Evolutionary conservation across 2,888 invertebrate genomes (phyloP).

Genomic region (Caenorhabditis virilis): DNA sequence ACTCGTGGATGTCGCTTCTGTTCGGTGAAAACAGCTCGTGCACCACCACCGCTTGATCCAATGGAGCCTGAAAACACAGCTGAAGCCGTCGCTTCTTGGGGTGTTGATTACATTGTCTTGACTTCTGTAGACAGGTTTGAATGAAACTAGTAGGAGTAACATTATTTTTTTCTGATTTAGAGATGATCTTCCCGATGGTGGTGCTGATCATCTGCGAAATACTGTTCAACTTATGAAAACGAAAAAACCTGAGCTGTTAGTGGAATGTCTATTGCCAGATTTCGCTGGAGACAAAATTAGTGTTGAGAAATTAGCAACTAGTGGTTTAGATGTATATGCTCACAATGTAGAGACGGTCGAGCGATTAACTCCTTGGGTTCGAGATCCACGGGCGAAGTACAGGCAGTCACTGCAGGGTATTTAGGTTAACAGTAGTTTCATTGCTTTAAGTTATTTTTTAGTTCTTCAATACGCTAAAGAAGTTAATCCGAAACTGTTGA

Average conservation of each 20-base stretch:
- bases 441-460: slow-evolving; percentile 5
- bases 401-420: slow-evolving; percentile 85
- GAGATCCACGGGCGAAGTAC: slow-evolving; percentile 90
- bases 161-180: slow-evolving; percentile 67
- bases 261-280: slow-evolving; percentile 95
- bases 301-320: slow-evolving; percentile 71
- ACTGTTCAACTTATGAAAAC: slow-evolving; percentile 86
- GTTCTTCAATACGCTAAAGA: slow-evolving; percentile 73
- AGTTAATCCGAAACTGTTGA: slow-evolving; percentile 81
- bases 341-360: slow-evolving; percentile 93
- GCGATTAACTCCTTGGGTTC: slow-evolving; percentile 73
- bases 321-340: slow-evolving; percentile 91
- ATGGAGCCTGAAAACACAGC: slow-evolving; percentile 91
- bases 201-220: slow-evolving; percentile 88
- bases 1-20: slow-evolving; percentile 94
- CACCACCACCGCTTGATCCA: slow-evolving; percentile 86
- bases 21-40: slow-evolving; percentile 90
- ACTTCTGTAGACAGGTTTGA: slow-evolving; percentile 88
- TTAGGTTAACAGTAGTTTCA: neutral
- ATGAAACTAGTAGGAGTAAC: neutral
- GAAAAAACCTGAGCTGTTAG: slow-evolving; percentile 81
- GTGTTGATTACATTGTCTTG: slow-evolving; percentile 92
- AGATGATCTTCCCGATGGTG: slow-evolving; percentile 90
- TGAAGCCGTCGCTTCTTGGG: slow-evolving; percentile 88
- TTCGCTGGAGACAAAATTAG: slow-evolving; percentile 83